Evolutionary conservation across 2,113 vertebrate genomes (phyloP).

Genomic region (Leucopsar rothschildi): DNA sequence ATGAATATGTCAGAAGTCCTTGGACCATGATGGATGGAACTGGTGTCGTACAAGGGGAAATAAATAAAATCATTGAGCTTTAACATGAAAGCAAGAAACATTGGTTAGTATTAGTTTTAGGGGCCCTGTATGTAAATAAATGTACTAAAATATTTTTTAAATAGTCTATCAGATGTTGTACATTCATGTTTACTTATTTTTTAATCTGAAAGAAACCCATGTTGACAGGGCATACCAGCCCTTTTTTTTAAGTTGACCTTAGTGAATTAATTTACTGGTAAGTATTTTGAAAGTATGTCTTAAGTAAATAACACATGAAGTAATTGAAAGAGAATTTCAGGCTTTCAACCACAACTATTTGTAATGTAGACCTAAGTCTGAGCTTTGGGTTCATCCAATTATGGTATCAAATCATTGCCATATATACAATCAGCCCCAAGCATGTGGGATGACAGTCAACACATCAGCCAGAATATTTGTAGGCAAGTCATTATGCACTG

Average conservation of each 20-base stretch:
- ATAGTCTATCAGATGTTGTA: not conserved
- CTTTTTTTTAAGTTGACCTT: not conserved
- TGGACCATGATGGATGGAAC: not conserved
- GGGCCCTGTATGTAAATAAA: not conserved
- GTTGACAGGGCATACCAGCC: not conserved
- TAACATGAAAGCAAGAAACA: not conserved
- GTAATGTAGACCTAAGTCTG: not conserved
- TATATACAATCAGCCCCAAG: not conserved
- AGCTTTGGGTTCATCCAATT: not conserved
- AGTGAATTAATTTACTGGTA: not conserved
- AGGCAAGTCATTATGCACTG: not conserved
- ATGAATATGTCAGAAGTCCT: not conserved
- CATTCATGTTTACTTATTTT: not conserved
- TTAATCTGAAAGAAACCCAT: not conserved
- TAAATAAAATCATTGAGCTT: not conserved
- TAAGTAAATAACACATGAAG: slow-evolving; percentile 29
- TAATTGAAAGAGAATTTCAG: slow-evolving; percentile 30
- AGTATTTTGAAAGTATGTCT: slow-evolving; percentile 11
- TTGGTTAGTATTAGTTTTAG: not conserved
- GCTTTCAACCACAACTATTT: slow-evolving; percentile 44
- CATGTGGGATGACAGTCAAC: not conserved
- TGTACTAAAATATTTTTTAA: not conserved
- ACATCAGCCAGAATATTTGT: not conserved
- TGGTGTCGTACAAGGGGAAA: not conserved
- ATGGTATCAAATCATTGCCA: not conserved